Conservation (phyloP, 2,113 vertebrate species). For the Arothron firmamentum region DNA sequence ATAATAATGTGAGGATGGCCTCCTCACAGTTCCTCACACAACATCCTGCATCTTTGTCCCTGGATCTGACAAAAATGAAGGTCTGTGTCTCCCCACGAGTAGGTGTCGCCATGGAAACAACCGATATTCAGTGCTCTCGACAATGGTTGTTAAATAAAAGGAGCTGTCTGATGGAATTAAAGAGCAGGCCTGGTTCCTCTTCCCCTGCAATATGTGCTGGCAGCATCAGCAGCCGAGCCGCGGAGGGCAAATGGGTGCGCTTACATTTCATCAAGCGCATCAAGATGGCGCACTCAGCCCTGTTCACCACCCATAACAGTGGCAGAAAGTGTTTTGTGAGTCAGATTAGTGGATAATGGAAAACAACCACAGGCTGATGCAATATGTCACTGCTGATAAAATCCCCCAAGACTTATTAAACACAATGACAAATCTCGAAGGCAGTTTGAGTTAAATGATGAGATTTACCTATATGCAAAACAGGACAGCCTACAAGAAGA, state of each 20-base stretch:
- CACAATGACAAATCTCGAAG: constrained; percentile 24
- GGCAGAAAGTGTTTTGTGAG: constrained; percentile 11
- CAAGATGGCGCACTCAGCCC: not conserved
- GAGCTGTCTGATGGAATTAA: constrained; percentile 65
- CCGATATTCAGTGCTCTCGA: constrained; percentile 63
- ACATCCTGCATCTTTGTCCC: constrained; percentile 51
- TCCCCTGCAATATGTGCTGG: constrained; percentile 31
- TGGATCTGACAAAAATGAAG: constrained; percentile 66
- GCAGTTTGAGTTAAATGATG: constrained; percentile 43
- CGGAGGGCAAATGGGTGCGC: constrained; percentile 13
- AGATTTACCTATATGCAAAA: constrained; percentile 65
- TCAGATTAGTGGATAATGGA: not conserved
- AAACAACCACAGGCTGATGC: not conserved
- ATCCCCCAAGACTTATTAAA: not conserved
- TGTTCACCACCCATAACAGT: not conserved
- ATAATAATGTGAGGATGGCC: constrained; percentile 33
- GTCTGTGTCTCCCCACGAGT: constrained; percentile 62
- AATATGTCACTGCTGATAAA: not conserved
- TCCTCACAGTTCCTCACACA: constrained; percentile 22
- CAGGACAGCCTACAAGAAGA: constrained; percentile 64
- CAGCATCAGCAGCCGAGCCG: constrained; percentile 21
- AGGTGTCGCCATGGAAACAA: constrained; percentile 77
- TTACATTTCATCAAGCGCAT: constrained; percentile 25
- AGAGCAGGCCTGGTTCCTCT: constrained; percentile 50
- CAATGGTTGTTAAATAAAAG: constrained; percentile 70